A percentile compares a stretch with the other conserved stretches of the same genome.
These are phyloP conservation scores for Atta cephalotes DNA, from an alignment of 1,140 invertebrate species.

Conservation along the genomic window DNA sequence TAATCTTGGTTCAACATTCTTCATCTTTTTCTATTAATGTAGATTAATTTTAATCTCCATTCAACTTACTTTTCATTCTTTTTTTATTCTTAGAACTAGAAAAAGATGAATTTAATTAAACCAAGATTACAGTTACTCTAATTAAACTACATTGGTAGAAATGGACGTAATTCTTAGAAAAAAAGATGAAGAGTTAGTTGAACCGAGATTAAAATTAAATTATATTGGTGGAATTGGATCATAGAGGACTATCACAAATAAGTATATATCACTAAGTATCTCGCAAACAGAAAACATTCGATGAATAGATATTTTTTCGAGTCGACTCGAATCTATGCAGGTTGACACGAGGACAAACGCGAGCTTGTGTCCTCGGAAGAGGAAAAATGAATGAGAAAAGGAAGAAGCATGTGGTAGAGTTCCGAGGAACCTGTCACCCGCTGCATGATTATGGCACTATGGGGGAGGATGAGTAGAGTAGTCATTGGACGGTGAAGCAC, in stretches of 20 bases:
- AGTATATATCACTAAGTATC: slow-evolving; percentile 42
- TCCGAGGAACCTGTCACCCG: not conserved
- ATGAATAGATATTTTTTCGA: slow-evolving; percentile 24
- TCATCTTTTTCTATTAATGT: no score
- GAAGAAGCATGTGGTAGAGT: not conserved
- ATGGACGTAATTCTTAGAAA: no score
- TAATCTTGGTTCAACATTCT: no score
- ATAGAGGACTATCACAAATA: slow-evolving; percentile 43
- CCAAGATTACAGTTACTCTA: no score
- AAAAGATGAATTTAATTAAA: no score
- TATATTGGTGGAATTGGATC: not conserved
- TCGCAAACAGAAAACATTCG: slow-evolving; percentile 45
- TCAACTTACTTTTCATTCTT: no score
- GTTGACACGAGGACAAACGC: not conserved
- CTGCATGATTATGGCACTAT: slow-evolving; percentile 24
- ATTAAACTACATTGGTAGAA: no score
- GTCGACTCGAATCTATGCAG: not conserved
- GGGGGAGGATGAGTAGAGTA: slow-evolving; percentile 63
- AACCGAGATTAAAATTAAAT: no score
- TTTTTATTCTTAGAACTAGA: no score
- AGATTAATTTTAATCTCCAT: no score
- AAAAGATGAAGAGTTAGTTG: no score
- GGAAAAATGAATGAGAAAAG: not conserved
- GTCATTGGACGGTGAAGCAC: slow-evolving; percentile 83
- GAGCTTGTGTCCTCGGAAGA: not conserved